Evolutionary conservation across 2,113 vertebrate genomes (phyloP).

Genomic region (Aleadryas rufinucha): DNA sequence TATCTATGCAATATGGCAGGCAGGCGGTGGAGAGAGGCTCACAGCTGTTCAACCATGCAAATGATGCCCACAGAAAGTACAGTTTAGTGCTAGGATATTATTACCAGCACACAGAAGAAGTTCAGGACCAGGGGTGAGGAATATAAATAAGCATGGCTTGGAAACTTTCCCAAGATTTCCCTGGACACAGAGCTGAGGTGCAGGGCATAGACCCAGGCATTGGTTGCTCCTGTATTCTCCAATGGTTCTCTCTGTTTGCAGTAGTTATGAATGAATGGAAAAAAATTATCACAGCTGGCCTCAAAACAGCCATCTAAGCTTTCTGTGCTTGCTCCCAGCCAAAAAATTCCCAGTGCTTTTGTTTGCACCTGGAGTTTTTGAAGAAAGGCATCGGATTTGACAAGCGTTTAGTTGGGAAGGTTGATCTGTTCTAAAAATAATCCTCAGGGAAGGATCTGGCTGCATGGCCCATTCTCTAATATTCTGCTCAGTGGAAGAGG

Average conservation of each 20-base stretch:
- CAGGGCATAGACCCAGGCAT: not conserved
- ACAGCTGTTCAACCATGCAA: slow-evolving; percentile 74
- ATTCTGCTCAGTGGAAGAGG: not conserved
- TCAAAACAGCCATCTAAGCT: not conserved
- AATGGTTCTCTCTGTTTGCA: not conserved
- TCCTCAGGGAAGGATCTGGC: not conserved
- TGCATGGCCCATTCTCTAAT: not conserved
- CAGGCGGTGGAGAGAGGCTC: slow-evolving; percentile 61
- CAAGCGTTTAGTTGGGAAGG: not conserved
- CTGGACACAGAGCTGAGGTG: not conserved
- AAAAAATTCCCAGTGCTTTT: slow-evolving; percentile 5
- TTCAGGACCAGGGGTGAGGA: slow-evolving; percentile 23
- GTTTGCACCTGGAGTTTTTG: slow-evolving; percentile 10
- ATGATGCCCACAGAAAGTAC: slow-evolving; percentile 64
- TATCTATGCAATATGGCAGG: slow-evolving; percentile 69
- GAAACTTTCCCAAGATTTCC: slow-evolving; percentile 4
- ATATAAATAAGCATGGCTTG: not conserved
- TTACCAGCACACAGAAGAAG: slow-evolving; percentile 23
- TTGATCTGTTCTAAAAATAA: not conserved
- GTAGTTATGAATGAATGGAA: not conserved
- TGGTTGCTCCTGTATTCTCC: not conserved
- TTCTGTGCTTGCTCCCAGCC: not conserved
- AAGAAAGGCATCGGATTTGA: not conserved
- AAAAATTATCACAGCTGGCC: slow-evolving; percentile 29
- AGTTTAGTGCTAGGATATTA: slow-evolving; percentile 54